Conservation (phyloP, 2,888 invertebrate genomes). For the Selenia dentaria region DNA sequence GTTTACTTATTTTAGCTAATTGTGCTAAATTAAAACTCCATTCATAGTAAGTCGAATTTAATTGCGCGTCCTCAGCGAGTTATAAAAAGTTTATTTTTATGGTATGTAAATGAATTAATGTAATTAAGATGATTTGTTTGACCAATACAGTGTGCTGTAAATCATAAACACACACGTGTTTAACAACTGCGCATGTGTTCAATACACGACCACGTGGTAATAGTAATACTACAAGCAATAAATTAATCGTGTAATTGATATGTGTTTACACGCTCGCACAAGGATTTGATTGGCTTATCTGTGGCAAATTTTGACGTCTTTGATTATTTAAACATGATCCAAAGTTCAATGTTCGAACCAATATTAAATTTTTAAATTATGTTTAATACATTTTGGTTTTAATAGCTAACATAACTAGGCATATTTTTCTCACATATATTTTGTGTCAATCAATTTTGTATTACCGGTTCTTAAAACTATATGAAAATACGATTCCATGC, state of each 20-base stretch:
- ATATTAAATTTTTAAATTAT: neutral
- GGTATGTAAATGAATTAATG: too few relatives aligned
- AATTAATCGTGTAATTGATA: conserved; percentile 19
- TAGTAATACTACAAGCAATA: conserved; percentile 24
- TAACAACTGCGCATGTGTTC: conserved; percentile 19
- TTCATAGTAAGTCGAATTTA: too few relatives aligned
- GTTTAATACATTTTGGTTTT: too few relatives aligned
- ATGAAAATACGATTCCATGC: too few relatives aligned
- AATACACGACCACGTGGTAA: conserved; percentile 26
- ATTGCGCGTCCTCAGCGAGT: too few relatives aligned
- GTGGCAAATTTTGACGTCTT: neutral
- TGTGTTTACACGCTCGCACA: conserved; percentile 2
- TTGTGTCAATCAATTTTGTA: too few relatives aligned
- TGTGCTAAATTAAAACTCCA: too few relatives aligned
- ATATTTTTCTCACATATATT: too few relatives aligned
- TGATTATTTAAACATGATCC: neutral
- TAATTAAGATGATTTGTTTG: conserved; percentile 19
- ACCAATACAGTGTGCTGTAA: conserved; percentile 15
- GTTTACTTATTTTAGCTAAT: too few relatives aligned
- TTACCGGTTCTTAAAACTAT: too few relatives aligned
- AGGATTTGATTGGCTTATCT: conserved; percentile 6
- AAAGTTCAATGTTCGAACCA: neutral
- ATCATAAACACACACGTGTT: conserved; percentile 21
- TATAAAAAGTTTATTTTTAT: too few relatives aligned
- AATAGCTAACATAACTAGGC: too few relatives aligned